Base-by-base conservation (phyloP, 2,113 vertebrate species). In the Heterotis niloticus region DNA sequence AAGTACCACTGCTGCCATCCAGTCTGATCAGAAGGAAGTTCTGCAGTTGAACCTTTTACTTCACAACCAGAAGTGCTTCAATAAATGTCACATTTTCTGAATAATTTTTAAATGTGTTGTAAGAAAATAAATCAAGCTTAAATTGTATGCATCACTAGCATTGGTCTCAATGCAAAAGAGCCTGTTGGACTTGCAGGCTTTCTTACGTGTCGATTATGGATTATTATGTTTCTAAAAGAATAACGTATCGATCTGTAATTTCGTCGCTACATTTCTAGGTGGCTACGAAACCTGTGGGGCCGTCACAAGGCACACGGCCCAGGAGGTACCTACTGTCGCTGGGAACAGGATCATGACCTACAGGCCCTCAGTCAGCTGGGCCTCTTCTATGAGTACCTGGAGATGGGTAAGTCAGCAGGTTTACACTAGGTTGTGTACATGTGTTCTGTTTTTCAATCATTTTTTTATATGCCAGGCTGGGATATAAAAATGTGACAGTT, bases 311-410 rank as follows among this genome's bases (percentile, higher is more conserved):
- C 92, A 5, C 90, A 93, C 17, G 10, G 54, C 28, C 94, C 94
- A 0, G 94, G 97, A 78, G 94, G 91, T 75, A 85, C 95, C 0
- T 96, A 94, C 71, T 96, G 93, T 85, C 93, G 97, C 81, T 99
- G 97, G 96, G 98, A 98, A 80, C 96, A 98, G 82, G 98, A 99
- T 84, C 86, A 95, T 52, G 94, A 96, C 83, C 90, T 99, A 80
- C 94, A 94, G 89, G 88, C 74, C 80, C 96, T 98, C 86, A 94
- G 90, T 82, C 84, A 93, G 75, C 89, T 97, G 78, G 95, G 94
- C 17, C 89, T 99, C 52, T 99, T 99, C 90, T 97, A 98, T 52
- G 98, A 99, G 82, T 99, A 99, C 85, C 90, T 99, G 81, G 98
- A 99, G 90, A 99, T 98, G 96, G 96, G 98, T 99, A 85, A 84